Base-by-base conservation (phyloP, 2,888 invertebrate species). In the Copidosoma aretas region DNA sequence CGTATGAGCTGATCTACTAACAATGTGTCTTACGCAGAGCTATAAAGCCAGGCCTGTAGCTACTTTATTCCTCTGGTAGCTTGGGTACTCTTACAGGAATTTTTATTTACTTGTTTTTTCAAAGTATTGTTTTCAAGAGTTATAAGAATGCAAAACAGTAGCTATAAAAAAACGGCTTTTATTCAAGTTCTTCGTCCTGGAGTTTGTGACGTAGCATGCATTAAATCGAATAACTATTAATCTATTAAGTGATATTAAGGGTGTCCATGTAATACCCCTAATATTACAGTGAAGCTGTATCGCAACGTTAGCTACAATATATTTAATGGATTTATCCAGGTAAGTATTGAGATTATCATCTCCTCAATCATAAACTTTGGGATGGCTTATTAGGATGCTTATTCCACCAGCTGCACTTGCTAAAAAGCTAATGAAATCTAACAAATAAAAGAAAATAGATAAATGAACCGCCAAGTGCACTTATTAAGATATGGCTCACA, bases 241-340 rank as follows among this genome's bases (percentile, higher is more conserved):
- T 24, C 86, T 87, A 2, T 77, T 79, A 0, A 90, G 69, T 0
- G 94, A 93, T 43, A 93, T 86, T 0, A 88, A 86, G 0, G 94
- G 87, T 1, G 88, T 85, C 97, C 97, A 97, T 0, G 96, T 93
- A 0, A 93, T 91, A 0, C 97, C 97, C 21, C 97, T 96, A 46
- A 97, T 82, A 85, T 98, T 98, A 77, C 95, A 94, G 81, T 94
- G 94, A 75, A 98, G 89, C 80, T 98, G 98, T 19, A 98, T 93
- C 0, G 93, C 93, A 0, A 98, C 90, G 85, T 98, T 98, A 0
- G 95, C 95, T 0, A 93, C 94, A 54, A 97, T 91, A 0, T 93
- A 92, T 89, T 92, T 90, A 0, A 89, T 85, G 4, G 93, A 85
- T 1, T 85, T 84, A 0, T 86, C 84, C 0, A 90, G 85, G 73